Evolutionary conservation across 2,113 vertebrate genomes (phyloP).

Genomic region (Lethenteron camtschaticum): DNA sequence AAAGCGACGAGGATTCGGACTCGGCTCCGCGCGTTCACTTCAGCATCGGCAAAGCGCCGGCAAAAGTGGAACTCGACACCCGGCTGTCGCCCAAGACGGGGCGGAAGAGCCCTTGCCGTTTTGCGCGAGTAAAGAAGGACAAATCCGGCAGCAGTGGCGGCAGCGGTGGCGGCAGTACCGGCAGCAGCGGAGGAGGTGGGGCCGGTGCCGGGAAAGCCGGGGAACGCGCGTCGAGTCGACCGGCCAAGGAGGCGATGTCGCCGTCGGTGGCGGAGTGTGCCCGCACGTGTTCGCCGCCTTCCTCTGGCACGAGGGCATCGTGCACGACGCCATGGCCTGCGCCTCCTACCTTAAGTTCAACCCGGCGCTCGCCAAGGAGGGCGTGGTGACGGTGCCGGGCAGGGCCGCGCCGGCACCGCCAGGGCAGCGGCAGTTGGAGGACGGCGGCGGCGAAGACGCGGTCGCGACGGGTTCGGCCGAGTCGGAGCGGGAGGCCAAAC

Average conservation of each 20-base stretch:
- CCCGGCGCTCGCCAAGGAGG: conserved; percentile 85
- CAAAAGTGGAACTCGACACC: conserved; percentile 72
- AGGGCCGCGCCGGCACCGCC: no score
- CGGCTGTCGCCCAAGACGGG: conserved; percentile 84
- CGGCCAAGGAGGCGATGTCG: conserved; percentile 93
- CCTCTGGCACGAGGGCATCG: conserved; percentile 93
- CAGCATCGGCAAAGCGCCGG: conserved; percentile 84
- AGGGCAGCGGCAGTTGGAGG: background rate
- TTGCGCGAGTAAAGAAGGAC: conserved; percentile 78
- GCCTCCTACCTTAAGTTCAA: conserved; percentile 97
- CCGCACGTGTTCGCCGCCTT: conserved; percentile 88
- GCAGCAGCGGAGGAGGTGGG: background rate
- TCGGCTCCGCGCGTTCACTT: conserved; percentile 77
- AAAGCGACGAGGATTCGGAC: conserved; percentile 42
- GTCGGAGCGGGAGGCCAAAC: conserved; percentile 78
- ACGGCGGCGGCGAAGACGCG: background rate
- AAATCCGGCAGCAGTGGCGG: conserved; percentile 30
- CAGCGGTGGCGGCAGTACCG: no score
- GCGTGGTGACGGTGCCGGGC: conserved; percentile 14
- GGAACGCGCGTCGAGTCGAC: conserved; percentile 14
- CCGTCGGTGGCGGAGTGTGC: conserved; percentile 87
- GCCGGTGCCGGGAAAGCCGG: background rate
- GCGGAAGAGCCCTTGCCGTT: conserved; percentile 60
- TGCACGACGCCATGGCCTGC: conserved; percentile 96
- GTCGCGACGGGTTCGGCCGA: conserved; percentile 9